Evolutionary conservation across 2,113 vertebrate species (phyloP).

Genomic region (Mus pahari): DNA sequence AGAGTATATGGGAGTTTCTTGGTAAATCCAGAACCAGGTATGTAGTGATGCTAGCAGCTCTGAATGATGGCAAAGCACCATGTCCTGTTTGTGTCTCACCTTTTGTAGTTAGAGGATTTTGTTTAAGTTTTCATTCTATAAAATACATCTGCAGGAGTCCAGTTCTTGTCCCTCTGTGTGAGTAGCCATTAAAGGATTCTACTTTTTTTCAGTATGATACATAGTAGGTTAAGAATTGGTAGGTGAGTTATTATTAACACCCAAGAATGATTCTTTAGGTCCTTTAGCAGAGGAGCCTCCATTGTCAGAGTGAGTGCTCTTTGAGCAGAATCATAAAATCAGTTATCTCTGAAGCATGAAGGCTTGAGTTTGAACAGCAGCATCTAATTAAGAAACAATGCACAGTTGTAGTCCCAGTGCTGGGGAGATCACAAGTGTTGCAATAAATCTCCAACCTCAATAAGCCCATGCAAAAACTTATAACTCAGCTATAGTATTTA

Average conservation of each 20-base stretch:
- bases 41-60: slow-evolving; percentile 60
- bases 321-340: background rate
- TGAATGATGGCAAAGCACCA: slow-evolving; percentile 1
- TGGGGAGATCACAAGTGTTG: background rate
- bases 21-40: slow-evolving; percentile 93
- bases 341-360: background rate
- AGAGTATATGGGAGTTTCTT: slow-evolving; percentile 94
- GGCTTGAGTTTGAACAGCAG: background rate
- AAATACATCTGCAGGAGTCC: slow-evolving; percentile 2
- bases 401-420: background rate
- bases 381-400: background rate
- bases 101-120: slow-evolving; percentile 28
- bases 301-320: background rate
- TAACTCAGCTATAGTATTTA: no score
- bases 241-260: background rate
- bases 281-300: slow-evolving; percentile 1
- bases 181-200: slow-evolving; percentile 19
- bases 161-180: background rate
- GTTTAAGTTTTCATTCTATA: slow-evolving; percentile 37
- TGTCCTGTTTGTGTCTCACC: background rate
- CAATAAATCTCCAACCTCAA: no score
- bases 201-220: background rate
- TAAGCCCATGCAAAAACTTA: no score
- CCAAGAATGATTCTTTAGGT: background rate
- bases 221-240: background rate